Base-by-base conservation (phyloP, 2,113 vertebrate genomes). In the Aptenodytes forsteri region DNA sequence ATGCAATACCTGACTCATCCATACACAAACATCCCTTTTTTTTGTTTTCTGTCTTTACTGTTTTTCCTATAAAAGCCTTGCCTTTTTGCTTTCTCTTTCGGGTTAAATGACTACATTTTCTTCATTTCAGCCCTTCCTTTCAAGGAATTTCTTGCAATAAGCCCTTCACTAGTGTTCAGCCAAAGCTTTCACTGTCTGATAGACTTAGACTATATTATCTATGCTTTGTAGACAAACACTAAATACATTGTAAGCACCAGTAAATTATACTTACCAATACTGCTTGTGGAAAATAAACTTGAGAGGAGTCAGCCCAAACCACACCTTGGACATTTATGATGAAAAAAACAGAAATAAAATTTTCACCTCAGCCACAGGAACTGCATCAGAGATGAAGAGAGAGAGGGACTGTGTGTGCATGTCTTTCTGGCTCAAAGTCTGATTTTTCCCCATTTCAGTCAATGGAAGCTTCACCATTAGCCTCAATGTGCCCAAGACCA, bases 361-460 rank as follows among this genome's bases (percentile, higher is more conserved):
- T 54, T 73, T 91, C 47, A 70, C 18, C 5, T 72, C 23, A 79
- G 26, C 6, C 42, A 59, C 15, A 50, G 29, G 36, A 66, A 61
- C 16, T 44, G 25, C 23, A 65, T 25, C 20, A 65, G 58, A 93
- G 50, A 62, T 17, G 0, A 52, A 83, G 12, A 82, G 47, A 49
- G 10, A 61, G 21, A 21, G 3, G 3, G 6, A 44, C 5, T 0
- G 0, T 18, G 8, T 34, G 13, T 40, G 12, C 3, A 2, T 44
- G 34, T 65, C 30, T 29, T 84, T 78, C 52, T 70, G 42, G 4
- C 29, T 83, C 19, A 25, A 56, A 78, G 15, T 44, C 38, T 71
- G 32, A 50, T 71, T 46, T 79, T 89, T 75, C 13, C 52, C 17
- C 10, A 30, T 85, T 92, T 72, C 29, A 47, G 26, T 9, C 56